phyloP scores from a whole-genome alignment of 2,113 vertebrate genomes.

The Montifringilla adamsi region DNA sequence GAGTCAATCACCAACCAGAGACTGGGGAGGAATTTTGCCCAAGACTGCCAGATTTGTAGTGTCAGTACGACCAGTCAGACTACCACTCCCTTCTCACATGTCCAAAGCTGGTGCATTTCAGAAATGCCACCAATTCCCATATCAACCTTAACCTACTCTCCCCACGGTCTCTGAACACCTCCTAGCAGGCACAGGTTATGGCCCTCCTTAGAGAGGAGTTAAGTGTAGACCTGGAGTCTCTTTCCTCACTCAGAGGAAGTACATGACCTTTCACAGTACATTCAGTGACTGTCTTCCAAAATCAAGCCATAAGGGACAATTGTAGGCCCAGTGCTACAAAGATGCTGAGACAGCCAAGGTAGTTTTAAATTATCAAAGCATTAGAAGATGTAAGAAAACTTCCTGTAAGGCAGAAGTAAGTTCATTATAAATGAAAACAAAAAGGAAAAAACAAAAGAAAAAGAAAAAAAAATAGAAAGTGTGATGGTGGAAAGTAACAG shows the following conservation, averaged over 20 bases:
- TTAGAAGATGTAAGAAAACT: neutral
- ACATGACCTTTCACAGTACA: neutral
- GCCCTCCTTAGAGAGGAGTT: neutral
- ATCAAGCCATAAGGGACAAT: neutral
- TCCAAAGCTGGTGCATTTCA: neutral
- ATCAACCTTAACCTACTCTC: neutral
- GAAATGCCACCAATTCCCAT: rapidly evolving
- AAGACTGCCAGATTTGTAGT: neutral
- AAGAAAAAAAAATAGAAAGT: rapidly evolving
- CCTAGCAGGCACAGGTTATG: neutral
- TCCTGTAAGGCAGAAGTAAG: neutral
- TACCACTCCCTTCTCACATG: neutral
- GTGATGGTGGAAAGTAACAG: neutral
- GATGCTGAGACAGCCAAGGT: neutral
- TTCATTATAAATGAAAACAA: neutral
- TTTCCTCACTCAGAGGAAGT: neutral
- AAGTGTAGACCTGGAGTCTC: neutral
- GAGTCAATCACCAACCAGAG: neutral
- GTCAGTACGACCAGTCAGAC: neutral
- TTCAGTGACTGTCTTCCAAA: neutral
- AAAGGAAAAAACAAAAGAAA: neutral
- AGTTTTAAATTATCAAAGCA: neutral
- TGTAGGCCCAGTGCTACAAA: neutral
- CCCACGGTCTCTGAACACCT: neutral
- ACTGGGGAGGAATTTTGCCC: neutral